phyloP scores from a whole-genome alignment of 1,140 invertebrate species.

The Tachypleus tridentatus region DNA sequence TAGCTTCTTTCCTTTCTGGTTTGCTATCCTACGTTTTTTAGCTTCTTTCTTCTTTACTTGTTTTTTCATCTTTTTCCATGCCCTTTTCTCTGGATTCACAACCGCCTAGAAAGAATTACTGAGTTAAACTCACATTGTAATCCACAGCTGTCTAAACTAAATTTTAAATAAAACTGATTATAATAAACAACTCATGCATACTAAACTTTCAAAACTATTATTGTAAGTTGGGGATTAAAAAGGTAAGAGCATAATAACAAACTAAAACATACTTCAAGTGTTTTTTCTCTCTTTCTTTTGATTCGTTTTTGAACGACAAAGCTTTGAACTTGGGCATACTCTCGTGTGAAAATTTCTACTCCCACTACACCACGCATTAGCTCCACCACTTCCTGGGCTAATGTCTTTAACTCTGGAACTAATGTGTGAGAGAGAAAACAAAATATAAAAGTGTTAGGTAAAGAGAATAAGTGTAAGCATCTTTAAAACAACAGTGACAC shows the following conservation, averaged over 20 bases:
- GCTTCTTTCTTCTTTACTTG: slow-evolving; percentile 60
- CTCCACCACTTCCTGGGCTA: slow-evolving; percentile 50
- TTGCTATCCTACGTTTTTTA: slow-evolving; percentile 53
- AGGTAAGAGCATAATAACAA: not conserved
- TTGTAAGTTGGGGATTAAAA: too few relatives aligned
- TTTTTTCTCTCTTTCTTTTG: slow-evolving; percentile 45
- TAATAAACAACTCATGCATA: not conserved
- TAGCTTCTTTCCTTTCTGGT: slow-evolving; percentile 37
- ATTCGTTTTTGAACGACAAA: slow-evolving; percentile 8
- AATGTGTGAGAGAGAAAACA: not conserved
- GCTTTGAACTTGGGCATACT: slow-evolving; percentile 43
- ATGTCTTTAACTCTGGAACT: slow-evolving; percentile 31
- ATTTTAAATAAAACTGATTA: not conserved
- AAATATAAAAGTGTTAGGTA: not conserved
- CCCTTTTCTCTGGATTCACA: slow-evolving; percentile 58
- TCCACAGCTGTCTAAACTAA: not conserved
- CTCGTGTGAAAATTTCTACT: slow-evolving; percentile 47
- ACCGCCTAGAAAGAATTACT: slow-evolving; percentile 41
- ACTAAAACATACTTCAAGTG: slow-evolving; percentile 29
- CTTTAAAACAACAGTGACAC: too few relatives aligned
- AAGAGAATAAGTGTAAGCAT: too few relatives aligned
- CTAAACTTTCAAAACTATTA: too few relatives aligned
- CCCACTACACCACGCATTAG: slow-evolving; percentile 52
- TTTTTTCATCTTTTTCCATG: slow-evolving; percentile 58
- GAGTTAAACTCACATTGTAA: not conserved